phyloP scores from a whole-genome alignment of 2,888 invertebrate species.

The Chalcis sispes region DNA sequence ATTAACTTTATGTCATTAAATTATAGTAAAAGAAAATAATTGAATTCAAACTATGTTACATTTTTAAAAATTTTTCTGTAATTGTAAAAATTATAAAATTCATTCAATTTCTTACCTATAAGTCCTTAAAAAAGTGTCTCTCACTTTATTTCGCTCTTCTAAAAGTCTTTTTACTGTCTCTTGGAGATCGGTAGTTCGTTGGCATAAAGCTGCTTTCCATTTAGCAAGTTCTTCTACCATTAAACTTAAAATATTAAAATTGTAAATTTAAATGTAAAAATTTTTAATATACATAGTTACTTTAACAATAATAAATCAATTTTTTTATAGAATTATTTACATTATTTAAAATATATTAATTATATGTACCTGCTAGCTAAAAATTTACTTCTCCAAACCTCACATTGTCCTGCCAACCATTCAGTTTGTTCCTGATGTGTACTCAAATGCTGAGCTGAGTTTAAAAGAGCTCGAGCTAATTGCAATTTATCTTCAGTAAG shows the following conservation, averaged over 20 bases:
- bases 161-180: slow-evolving; percentile 83
- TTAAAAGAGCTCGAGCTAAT: slow-evolving; percentile 89
- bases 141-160: slow-evolving; percentile 82
- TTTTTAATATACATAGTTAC: slow-evolving; percentile 18
- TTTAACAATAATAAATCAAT: not conserved
- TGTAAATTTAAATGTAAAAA: slow-evolving; percentile 25
- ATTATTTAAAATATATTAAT: too few species aligned
- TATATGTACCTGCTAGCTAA: slow-evolving; percentile 88
- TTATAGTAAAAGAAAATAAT: not conserved
- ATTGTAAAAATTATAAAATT: not conserved
- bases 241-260: slow-evolving; percentile 80
- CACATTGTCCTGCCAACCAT: slow-evolving; percentile 94
- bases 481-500: slow-evolving; percentile 95
- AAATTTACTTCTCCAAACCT: slow-evolving; percentile 98
- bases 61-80: not conserved
- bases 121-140: slow-evolving; percentile 81
- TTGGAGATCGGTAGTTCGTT: slow-evolving; percentile 83
- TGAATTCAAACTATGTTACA: not conserved
- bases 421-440: slow-evolving; percentile 96
- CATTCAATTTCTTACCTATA: slow-evolving; percentile 79
- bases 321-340: not conserved
- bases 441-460: slow-evolving; percentile 89
- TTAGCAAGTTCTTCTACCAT: slow-evolving; percentile 95
- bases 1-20: too few species aligned
- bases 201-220: slow-evolving; percentile 88